Evolutionary conservation across 1,140 invertebrate species (phyloP).

Genomic region (Zaprionus africanus): DNA sequence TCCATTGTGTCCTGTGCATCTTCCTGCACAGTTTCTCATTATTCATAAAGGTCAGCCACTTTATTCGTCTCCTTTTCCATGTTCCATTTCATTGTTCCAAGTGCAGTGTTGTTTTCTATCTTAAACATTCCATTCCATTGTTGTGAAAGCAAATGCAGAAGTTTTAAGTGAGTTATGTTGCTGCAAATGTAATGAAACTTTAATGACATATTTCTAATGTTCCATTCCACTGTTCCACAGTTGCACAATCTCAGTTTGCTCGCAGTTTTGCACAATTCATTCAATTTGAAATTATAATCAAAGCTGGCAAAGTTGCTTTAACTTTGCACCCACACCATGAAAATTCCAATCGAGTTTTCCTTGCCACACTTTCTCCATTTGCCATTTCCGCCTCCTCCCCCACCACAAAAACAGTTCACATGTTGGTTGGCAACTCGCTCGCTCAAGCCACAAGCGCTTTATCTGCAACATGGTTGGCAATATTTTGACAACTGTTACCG

Average conservation of each 20-base stretch:
- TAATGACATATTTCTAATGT: neutral
- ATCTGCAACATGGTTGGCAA: slow-evolving; percentile 57
- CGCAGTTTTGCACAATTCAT: neutral
- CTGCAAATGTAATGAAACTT: neutral
- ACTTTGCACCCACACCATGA: neutral
- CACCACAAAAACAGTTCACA: neutral
- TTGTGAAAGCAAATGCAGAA: too few relatives aligned
- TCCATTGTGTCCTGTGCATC: too few relatives aligned
- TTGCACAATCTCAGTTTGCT: neutral
- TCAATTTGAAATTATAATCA: slow-evolving; percentile 3
- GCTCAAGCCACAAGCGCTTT: slow-evolving; percentile 9
- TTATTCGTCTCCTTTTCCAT: too few relatives aligned
- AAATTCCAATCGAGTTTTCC: neutral
- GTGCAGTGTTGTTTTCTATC: too few relatives aligned
- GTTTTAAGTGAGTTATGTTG: neutral
- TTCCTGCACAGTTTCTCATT: too few relatives aligned
- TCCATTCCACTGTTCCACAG: neutral
- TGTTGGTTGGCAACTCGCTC: neutral
- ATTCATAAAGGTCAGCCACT: too few relatives aligned
- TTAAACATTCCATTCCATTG: neutral
- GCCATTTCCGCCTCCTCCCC: neutral
- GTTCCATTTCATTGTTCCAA: neutral
- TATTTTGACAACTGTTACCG: slow-evolving; percentile 82
- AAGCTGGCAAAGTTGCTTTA: neutral
- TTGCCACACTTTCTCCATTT: neutral